A percentile compares a stretch with the other conserved stretches of the same genome.
Evolutionary conservation across 1,140 invertebrate species (phyloP).

Genomic region (Augochlora pura): DNA sequence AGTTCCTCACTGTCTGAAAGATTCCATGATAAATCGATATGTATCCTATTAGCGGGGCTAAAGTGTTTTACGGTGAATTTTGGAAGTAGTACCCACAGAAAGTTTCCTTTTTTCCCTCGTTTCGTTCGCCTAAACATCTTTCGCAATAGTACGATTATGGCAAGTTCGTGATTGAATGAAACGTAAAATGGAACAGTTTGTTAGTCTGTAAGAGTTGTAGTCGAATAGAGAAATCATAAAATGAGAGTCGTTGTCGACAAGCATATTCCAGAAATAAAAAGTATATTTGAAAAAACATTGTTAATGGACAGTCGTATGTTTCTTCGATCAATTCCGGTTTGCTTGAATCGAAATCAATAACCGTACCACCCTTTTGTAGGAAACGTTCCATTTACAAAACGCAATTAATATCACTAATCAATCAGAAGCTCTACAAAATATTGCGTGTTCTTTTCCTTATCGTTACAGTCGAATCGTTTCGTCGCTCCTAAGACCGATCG

Average conservation of each 20-base stretch:
- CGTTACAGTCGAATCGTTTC: constrained; percentile 26
- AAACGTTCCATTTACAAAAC: constrained; percentile 3
- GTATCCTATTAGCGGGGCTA: constrained; percentile 77
- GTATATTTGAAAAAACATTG: too few species aligned
- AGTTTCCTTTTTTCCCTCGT: constrained; percentile 19
- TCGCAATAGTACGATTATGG: constrained; percentile 40
- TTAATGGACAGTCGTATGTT: constrained; percentile 1
- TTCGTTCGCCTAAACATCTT: not conserved
- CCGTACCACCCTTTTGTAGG: constrained; percentile 21
- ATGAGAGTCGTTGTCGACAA: not conserved
- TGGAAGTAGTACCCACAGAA: constrained; percentile 66
- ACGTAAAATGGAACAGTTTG: constrained; percentile 43
- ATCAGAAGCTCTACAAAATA: constrained; percentile 27
- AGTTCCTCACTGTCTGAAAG: constrained; percentile 72
- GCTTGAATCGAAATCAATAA: constrained; percentile 38
- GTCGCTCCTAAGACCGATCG: constrained; percentile 31
- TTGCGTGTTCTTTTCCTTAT: constrained; percentile 9
- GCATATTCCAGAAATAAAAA: not conserved
- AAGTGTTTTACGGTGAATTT: constrained; percentile 64
- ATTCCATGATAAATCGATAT: constrained; percentile 75
- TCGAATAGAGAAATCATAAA: constrained; percentile 12
- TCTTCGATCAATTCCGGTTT: constrained; percentile 51
- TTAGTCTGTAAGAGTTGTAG: constrained; percentile 52
- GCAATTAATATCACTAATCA: constrained; percentile 32
- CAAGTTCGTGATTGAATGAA: constrained; percentile 30